Evolutionary conservation across 2,113 vertebrate species (phyloP).

Genomic region (Oryzias curvinotus): DNA sequence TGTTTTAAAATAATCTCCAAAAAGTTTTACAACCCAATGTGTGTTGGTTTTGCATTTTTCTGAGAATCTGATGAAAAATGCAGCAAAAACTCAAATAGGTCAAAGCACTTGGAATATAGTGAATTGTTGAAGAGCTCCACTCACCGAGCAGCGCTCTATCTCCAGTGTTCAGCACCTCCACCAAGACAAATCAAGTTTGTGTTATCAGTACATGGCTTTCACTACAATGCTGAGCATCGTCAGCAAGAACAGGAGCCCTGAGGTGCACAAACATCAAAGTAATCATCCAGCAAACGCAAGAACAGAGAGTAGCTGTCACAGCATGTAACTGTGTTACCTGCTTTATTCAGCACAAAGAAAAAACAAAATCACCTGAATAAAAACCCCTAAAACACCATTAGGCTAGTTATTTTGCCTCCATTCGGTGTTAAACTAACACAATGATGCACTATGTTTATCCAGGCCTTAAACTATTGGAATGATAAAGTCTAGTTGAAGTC

Average conservation of each 20-base stretch:
- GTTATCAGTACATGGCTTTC: slow-evolving; percentile 51
- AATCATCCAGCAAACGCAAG: slow-evolving; percentile 37
- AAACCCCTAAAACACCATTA: slow-evolving; percentile 18
- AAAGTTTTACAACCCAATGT: too few species aligned
- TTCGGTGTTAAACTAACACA: slow-evolving; percentile 24
- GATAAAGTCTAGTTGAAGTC: slow-evolving; percentile 26
- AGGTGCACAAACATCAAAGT: slow-evolving; percentile 53
- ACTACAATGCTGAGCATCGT: slow-evolving; percentile 34
- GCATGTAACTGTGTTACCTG: slow-evolving; percentile 22
- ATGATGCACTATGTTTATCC: slow-evolving; percentile 17
- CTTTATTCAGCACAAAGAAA: slow-evolving; percentile 29
- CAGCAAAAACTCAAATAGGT: too few species aligned
- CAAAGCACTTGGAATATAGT: neutral
- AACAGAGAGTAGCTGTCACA: slow-evolving; percentile 38
- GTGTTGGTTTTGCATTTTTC: too few species aligned
- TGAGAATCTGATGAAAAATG: too few species aligned
- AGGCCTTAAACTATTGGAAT: slow-evolving; percentile 24
- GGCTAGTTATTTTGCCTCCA: slow-evolving; percentile 30
- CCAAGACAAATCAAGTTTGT: slow-evolving; percentile 37
- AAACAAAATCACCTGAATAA: slow-evolving; percentile 18
- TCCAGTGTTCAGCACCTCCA: slow-evolving; percentile 40
- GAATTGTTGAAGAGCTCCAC: slow-evolving; percentile 25
- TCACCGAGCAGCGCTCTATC: slow-evolving; percentile 43
- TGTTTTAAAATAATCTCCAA: too few species aligned
- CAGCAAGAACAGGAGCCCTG: slow-evolving; percentile 51